A percentile compares a stretch with the other conserved stretches of the same genome.
phyloP scores from a whole-genome alignment of 2,888 invertebrate genomes.

The Eristalis intricaria region DNA sequence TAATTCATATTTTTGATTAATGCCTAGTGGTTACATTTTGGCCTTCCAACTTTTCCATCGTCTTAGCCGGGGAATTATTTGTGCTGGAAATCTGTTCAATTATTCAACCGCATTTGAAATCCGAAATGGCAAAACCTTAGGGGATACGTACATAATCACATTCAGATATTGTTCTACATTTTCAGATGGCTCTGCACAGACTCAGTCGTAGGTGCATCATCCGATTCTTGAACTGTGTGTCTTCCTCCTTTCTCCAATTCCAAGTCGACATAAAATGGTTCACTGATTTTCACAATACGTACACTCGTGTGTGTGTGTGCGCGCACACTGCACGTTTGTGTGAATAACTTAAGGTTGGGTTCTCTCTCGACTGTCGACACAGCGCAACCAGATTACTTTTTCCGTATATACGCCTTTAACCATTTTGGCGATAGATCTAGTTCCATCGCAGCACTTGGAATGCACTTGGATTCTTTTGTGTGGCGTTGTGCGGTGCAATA shows the following conservation, averaged over 20 bases:
- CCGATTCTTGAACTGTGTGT: not conserved
- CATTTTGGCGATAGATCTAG: conserved; percentile 28
- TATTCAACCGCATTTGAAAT: not conserved
- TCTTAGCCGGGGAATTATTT: not conserved
- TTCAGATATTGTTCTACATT: not conserved
- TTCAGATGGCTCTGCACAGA: not conserved
- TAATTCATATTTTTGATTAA: not conserved
- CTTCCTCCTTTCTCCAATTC: conserved; percentile 62
- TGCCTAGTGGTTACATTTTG: not conserved
- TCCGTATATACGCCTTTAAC: conserved; percentile 38
- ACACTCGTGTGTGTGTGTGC: not conserved
- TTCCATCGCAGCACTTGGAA: conserved; percentile 9
- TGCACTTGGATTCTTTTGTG: not conserved
- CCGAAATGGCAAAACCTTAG: not conserved
- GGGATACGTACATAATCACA: not conserved
- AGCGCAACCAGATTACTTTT: conserved; percentile 29
- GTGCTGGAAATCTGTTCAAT: not conserved
- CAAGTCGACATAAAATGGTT: conserved; percentile 43
- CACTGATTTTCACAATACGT: conserved; percentile 55
- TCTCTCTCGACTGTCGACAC: not conserved
- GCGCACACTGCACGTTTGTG: not conserved
- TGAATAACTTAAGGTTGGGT: conserved; percentile 17
- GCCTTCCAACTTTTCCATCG: not conserved
- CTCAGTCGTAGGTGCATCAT: too few relatives aligned
- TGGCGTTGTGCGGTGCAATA: not conserved